Conservation (phyloP, 1,140 invertebrate genomes). For the Eufriesea mexicana region DNA sequence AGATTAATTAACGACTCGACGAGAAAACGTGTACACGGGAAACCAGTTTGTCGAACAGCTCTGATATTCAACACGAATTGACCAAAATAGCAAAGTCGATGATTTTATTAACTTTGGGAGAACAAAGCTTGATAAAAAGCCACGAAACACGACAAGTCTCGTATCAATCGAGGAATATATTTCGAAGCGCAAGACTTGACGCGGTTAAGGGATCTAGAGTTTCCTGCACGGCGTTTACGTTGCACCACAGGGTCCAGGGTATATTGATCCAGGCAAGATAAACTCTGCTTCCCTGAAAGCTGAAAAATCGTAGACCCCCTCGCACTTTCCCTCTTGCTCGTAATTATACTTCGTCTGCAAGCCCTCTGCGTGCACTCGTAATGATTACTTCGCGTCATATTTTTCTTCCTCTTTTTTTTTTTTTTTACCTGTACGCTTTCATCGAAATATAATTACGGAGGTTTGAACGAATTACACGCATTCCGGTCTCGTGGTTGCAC, state of each 20-base stretch:
- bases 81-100: no score
- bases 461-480: conserved; percentile 20
- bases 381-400: conserved; percentile 27
- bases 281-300: conserved; percentile 18
- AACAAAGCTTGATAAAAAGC: not conserved
- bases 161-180: not conserved
- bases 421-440: not conserved
- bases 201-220: no score
- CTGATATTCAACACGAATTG: no score
- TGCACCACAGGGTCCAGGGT: not conserved
- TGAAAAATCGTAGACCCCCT: conserved; percentile 49
- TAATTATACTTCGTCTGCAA: conserved; percentile 56
- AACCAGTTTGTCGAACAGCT: not conserved
- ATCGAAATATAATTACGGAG: conserved; percentile 11
- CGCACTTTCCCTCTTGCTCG: conserved; percentile 45
- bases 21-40: not conserved
- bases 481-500: conserved; percentile 9
- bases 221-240: conserved; percentile 6
- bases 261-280: conserved; percentile 54
- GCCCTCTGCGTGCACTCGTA: conserved; percentile 25
- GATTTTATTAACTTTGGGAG: not conserved
- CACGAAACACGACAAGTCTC: not conserved
- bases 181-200: not conserved
- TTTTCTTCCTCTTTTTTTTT: no score
- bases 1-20: conserved; percentile 37